phyloP scores from a whole-genome alignment of 2,888 invertebrate genomes.

The Anarsia innoxiella region DNA sequence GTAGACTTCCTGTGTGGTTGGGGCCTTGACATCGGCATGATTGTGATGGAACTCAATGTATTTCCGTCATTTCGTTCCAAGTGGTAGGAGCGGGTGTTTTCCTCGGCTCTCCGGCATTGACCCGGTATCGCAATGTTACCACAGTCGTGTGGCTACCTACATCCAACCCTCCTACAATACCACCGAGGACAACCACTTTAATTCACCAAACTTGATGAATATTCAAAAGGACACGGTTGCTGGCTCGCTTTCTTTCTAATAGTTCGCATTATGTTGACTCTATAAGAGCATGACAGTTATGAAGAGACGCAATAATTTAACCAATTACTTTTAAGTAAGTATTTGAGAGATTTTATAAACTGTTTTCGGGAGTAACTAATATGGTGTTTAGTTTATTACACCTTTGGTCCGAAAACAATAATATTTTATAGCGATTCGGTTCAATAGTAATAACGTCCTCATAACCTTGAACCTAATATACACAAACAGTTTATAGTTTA shows the following conservation, averaged over 20 bases:
- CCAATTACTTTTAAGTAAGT: no score
- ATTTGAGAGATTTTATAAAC: no score
- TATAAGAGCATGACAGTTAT: no score
- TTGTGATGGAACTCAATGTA: background rate
- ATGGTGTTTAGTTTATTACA: no score
- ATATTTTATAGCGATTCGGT: no score
- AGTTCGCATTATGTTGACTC: no score
- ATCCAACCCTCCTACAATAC: constrained; percentile 3
- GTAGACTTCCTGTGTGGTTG: background rate
- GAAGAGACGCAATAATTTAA: no score
- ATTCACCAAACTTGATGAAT: constrained; percentile 11
- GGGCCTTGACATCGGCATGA: constrained; percentile 1
- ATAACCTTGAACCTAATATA: no score
- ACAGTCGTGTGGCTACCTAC: constrained; percentile 6
- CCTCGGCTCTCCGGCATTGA: constrained; percentile 10
- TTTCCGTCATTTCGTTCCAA: constrained; percentile 7
- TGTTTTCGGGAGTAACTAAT: no score
- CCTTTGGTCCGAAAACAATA: no score
- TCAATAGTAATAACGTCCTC: no score
- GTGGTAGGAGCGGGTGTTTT: constrained; percentile 9
- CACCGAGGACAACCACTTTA: constrained; percentile 8
- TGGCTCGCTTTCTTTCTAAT: constrained; percentile 1
- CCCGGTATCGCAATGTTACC: constrained; percentile 12
- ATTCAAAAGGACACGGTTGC: constrained; percentile 7
- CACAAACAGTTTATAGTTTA: no score